phyloP scores from a whole-genome alignment of 2,888 invertebrate species.

The Mesopsocus fuscifrons region DNA sequence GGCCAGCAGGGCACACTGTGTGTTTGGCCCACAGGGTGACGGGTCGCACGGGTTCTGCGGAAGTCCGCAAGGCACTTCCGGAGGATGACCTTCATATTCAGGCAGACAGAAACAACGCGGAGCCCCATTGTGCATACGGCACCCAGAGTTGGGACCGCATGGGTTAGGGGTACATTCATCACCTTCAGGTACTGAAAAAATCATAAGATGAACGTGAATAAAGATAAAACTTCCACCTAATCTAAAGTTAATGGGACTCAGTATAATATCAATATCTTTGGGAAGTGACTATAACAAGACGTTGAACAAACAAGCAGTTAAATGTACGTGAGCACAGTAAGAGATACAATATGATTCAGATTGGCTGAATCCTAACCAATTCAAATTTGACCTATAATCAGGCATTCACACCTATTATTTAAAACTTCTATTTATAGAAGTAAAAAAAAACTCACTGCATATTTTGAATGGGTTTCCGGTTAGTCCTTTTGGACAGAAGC shows the following conservation, averaged over 20 bases:
- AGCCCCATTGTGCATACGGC: conserved; percentile 50
- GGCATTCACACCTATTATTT: too few species aligned
- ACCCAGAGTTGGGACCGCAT: conserved; percentile 69
- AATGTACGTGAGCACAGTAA: too few species aligned
- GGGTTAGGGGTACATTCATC: conserved; percentile 65
- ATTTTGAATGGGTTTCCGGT: conserved; percentile 81
- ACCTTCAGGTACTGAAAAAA: conserved; percentile 67
- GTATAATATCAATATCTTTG: too few species aligned
- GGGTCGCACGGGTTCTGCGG: conserved; percentile 65
- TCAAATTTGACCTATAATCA: too few species aligned
- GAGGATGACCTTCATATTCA: conserved; percentile 72
- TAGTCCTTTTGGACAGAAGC: conserved; percentile 72
- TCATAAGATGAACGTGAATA: too few species aligned
- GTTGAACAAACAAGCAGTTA: too few species aligned
- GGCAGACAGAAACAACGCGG: conserved; percentile 76
- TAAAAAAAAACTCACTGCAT: conserved; percentile 52
- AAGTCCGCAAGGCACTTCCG: conserved; percentile 44
- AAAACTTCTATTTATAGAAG: not conserved
- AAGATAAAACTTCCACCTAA: too few species aligned
- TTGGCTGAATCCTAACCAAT: too few species aligned
- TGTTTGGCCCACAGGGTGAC: conserved; percentile 75
- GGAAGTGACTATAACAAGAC: too few species aligned
- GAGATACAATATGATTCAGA: too few species aligned
- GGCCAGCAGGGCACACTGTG: conserved; percentile 54
- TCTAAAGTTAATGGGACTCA: too few species aligned